Evolutionary conservation across 2,797 vertebrate genomes (phyloP).

Genomic region (Gadopsis bispinosus): DNA sequence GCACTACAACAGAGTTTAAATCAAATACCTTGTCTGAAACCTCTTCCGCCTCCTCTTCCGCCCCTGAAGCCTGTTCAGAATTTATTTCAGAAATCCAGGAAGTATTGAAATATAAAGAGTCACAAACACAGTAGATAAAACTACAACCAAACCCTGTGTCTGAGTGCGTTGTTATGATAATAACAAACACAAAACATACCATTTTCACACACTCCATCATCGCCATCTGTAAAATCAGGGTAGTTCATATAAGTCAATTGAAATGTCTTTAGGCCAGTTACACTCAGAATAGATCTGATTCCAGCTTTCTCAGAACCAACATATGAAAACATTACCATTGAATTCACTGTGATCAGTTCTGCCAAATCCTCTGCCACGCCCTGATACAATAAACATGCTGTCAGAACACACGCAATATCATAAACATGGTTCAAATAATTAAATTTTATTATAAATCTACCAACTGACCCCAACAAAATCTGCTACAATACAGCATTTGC

Average conservation of each 20-base stretch:
- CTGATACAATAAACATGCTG: slow-evolving; percentile 13
- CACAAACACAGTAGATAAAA: background rate
- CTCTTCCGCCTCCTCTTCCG: slow-evolving; percentile 60
- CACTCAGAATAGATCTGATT: background rate
- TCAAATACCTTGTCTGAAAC: slow-evolving; percentile 66
- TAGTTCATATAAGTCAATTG: background rate
- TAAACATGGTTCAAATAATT: background rate
- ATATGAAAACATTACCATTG: slow-evolving; percentile 25
- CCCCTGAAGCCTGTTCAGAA: slow-evolving; percentile 57
- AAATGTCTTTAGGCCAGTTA: background rate
- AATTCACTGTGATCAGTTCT: background rate
- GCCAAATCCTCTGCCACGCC: slow-evolving; percentile 44
- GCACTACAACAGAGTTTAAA: background rate
- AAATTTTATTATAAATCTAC: background rate
- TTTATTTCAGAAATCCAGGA: background rate
- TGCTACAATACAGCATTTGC: background rate
- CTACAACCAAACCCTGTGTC: background rate
- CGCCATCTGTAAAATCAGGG: slow-evolving; percentile 13
- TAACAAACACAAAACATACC: slow-evolving; percentile 23
- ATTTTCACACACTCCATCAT: background rate
- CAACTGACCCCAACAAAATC: background rate
- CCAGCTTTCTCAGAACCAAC: background rate
- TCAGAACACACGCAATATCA: background rate
- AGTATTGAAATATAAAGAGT: background rate
- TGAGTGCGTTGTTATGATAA: too few relatives aligned